These are phyloP conservation scores for Lerista edwardsae DNA, from an alignment of 2,797 vertebrate genomes.

Conservation along the genomic window DNA sequence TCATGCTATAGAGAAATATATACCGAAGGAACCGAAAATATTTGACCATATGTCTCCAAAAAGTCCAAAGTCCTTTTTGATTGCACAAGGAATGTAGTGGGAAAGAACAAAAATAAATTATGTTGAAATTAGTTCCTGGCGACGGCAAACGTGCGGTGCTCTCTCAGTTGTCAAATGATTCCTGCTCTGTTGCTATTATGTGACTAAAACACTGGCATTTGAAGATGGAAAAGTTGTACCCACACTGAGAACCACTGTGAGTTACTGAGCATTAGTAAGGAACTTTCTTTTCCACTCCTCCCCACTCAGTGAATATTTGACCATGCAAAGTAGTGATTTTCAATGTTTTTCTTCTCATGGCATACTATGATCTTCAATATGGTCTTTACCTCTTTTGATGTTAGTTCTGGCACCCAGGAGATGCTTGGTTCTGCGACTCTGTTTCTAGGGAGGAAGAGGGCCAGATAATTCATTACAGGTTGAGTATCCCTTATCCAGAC, in stretches of 20 bases:
- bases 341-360: too few relatives aligned
- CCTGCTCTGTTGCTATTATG: not conserved
- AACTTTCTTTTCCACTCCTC: not conserved
- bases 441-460: too few relatives aligned
- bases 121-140: not conserved
- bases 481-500: too few relatives aligned
- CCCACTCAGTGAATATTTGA: not conserved
- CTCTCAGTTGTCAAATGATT: not conserved
- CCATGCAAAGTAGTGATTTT: not conserved
- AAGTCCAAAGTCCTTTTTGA: not conserved
- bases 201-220: not conserved
- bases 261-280: not conserved
- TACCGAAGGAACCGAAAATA: conserved; percentile 6
- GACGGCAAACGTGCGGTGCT: not conserved
- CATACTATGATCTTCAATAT: too few relatives aligned
- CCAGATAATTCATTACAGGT: too few relatives aligned
- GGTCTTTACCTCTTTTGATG: too few relatives aligned
- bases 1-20: not conserved
- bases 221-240: not conserved
- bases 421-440: too few relatives aligned
- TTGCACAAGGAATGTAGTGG: not conserved
- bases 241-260: not conserved
- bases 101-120: not conserved
- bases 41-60: conserved; percentile 18
- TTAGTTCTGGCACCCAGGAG: too few relatives aligned